Base-by-base conservation (phyloP, 2,888 invertebrate genomes). In the Lysandra bellargus region DNA sequence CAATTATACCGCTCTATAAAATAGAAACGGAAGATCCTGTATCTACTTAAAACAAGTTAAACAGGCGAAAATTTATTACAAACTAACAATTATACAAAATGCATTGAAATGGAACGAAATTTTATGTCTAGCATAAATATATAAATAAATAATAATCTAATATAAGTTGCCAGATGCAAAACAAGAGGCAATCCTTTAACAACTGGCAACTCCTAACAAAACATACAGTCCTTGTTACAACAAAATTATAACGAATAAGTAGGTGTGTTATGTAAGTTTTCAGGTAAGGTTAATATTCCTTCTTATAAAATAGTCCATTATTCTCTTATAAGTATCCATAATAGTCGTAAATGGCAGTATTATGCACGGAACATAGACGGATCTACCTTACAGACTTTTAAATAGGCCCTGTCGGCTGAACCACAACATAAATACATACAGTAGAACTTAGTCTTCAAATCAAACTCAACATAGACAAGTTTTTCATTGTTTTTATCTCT, bases 51-150 rank as follows among this genome's bases (percentile, higher is more conserved):
- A 91, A 90, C 89, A 90, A 91, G 91, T 90, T 90, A 88, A 92
- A 93, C 91, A 91, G 88, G 87, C 87, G 90, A 89, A 88, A 89
- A 90, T 85, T 88, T 85, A 85, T 86, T 90, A 90, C 88, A 91
- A 92, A 91, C 88, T 90, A 93, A 93, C 93, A 92, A 90, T 92
- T 89, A 90, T 89, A 92, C 91, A 91, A 92, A 94, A 93, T 93
- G 93, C 93, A 91, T 89, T 74, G 87, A 90, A 90, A 90, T 92
- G 92, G 93, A 94, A 93, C 92, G 91, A 92, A 90, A 90, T 85
- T 89, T 88, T 84, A 85, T 85, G 85, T 84, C 83, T 84, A 84
- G 80, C 86, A 87, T 89, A 85, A 86, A 89, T 89, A 90, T 90
- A 91, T 91, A 89, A 86, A 91, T 90, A 88, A 88, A 84, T 85